phyloP scores from a whole-genome alignment of 2,888 invertebrate species.

The Oligia fasciuncula region DNA sequence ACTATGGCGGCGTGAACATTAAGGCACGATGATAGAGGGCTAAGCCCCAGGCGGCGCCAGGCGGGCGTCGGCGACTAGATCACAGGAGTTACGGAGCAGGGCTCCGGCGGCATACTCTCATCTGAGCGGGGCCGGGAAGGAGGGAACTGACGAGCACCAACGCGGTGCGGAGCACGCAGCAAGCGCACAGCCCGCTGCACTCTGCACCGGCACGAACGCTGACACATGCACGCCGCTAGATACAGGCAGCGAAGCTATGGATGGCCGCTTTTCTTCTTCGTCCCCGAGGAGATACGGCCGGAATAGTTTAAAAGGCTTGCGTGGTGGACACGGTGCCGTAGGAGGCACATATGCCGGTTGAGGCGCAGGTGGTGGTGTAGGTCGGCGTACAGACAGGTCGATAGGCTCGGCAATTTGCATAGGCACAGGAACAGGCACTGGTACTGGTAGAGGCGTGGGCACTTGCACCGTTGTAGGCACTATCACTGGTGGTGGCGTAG shows the following conservation, averaged over 20 bases:
- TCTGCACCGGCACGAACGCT: conserved; percentile 87
- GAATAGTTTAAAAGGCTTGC: conserved; percentile 93
- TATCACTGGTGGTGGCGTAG: conserved; percentile 81
- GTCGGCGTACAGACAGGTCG: conserved; percentile 81
- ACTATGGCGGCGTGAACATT: conserved; percentile 88
- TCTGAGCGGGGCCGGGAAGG: conserved; percentile 88
- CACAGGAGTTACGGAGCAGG: conserved; percentile 84
- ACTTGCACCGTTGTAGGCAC: conserved; percentile 72
- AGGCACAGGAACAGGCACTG: conserved; percentile 75
- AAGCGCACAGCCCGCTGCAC: conserved; percentile 83
- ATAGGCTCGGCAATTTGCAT: conserved; percentile 80
- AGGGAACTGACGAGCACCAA: conserved; percentile 92
- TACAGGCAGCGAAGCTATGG: conserved; percentile 82
- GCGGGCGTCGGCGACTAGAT: conserved; percentile 89
- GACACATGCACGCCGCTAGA: conserved; percentile 82
- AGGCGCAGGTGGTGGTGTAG: conserved; percentile 81
- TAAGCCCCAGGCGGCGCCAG: conserved; percentile 89
- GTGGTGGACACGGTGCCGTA: conserved; percentile 79
- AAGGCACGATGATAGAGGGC: conserved; percentile 88
- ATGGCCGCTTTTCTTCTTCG: conserved; percentile 85
- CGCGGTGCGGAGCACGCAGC: conserved; percentile 86
- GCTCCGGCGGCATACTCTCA: conserved; percentile 85
- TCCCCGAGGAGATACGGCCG: conserved; percentile 94
- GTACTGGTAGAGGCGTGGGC: conserved; percentile 69
- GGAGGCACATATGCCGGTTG: conserved; percentile 74